These are phyloP conservation scores for Oxycera nigricornis DNA, from an alignment of 2,888 invertebrate species.

Conservation along the genomic window DNA sequence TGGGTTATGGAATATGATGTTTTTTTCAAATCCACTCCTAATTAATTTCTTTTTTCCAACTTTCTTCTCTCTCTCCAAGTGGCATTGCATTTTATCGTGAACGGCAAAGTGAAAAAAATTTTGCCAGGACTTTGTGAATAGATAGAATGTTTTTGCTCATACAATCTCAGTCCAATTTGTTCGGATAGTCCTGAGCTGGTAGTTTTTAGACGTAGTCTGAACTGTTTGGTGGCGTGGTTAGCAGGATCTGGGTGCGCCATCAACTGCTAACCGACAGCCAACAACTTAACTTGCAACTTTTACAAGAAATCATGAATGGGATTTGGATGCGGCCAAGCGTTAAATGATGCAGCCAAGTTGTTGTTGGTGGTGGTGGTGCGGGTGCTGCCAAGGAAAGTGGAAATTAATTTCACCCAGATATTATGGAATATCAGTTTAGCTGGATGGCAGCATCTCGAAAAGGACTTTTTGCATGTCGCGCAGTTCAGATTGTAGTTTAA, in stretches of 20 bases:
- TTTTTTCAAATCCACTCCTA: neutral
- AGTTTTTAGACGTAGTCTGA: neutral
- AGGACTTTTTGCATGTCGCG: neutral
- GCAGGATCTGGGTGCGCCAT: neutral
- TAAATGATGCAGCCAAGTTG: constrained; percentile 23
- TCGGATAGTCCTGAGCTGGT: neutral
- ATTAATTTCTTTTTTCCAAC: constrained; percentile 21
- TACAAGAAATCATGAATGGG: constrained; percentile 36
- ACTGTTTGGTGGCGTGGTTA: neutral
- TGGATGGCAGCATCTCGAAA: neutral
- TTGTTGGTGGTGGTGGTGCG: neutral
- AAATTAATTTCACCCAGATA: constrained; percentile 19
- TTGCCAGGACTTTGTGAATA: neutral
- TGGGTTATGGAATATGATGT: neutral
- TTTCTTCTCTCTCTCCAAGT: neutral
- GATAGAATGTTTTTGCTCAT: neutral
- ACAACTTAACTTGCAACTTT: constrained; percentile 37
- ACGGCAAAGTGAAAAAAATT: neutral
- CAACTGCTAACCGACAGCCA: neutral
- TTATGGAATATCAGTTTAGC: neutral
- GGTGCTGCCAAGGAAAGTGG: constrained; percentile 1
- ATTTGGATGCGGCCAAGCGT: constrained; percentile 16
- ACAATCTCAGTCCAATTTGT: neutral
- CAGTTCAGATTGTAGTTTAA: neutral
- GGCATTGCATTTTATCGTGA: neutral